phyloP scores from a whole-genome alignment of 1,140 invertebrate species.

The Euschistus heros region DNA sequence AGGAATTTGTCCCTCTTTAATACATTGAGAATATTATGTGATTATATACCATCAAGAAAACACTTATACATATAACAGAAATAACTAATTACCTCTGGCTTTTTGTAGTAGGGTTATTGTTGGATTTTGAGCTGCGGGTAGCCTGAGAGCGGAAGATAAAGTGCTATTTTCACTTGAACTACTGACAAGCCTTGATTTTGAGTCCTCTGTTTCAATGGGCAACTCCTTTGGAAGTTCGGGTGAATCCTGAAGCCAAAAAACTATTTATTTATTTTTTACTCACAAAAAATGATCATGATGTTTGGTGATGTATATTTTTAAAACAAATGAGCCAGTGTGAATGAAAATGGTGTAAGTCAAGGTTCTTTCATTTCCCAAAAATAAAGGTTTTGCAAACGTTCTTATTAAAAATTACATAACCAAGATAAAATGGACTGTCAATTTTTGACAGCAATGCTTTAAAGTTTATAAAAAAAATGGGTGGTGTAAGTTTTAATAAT shows the following conservation, averaged over 20 bases:
- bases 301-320: too few species aligned
- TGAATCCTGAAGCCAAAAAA: neutral
- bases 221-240: constrained; percentile 22
- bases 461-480: too few species aligned
- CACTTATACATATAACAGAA: neutral
- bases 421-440: too few species aligned
- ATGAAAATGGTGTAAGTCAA: too few species aligned
- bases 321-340: too few species aligned
- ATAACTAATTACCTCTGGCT: constrained; percentile 57
- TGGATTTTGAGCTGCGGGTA: constrained; percentile 74
- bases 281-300: too few species aligned
- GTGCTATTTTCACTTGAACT: constrained; percentile 27
- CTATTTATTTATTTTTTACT: too few species aligned
- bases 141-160: constrained; percentile 36
- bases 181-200: constrained; percentile 20
- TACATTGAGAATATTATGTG: neutral
- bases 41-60: neutral
- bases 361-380: too few species aligned
- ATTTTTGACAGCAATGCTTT: too few species aligned
- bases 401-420: too few species aligned
- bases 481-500: too few species aligned
- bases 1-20: constrained; percentile 67
- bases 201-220: constrained; percentile 8
- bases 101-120: constrained; percentile 80
- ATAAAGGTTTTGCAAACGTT: too few species aligned